phyloP scores from a whole-genome alignment of 1,140 invertebrate genomes.

The Bombus picipes region DNA sequence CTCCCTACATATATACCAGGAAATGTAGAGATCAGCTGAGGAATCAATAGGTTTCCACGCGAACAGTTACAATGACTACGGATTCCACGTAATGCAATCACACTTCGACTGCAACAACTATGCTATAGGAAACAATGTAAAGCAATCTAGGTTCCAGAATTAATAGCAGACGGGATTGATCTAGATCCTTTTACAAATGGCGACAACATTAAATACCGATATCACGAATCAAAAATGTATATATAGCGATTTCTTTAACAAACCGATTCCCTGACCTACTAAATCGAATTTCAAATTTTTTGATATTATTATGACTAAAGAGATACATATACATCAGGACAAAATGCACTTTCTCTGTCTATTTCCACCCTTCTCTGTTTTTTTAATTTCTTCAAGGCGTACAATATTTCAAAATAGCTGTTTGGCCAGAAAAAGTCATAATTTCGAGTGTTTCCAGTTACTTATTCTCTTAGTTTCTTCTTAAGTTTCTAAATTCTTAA shows the following conservation, averaged over 20 bases:
- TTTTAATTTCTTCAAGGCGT: background rate
- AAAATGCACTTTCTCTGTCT: background rate
- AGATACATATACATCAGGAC: background rate
- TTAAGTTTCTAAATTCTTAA: background rate
- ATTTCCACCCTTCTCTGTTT: background rate
- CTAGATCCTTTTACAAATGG: background rate
- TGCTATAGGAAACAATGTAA: background rate
- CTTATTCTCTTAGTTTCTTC: background rate
- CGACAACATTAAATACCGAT: background rate
- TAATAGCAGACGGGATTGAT: background rate
- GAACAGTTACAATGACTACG: background rate
- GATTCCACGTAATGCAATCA: slow-evolving; percentile 4
- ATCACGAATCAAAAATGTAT: background rate
- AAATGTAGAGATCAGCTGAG: background rate
- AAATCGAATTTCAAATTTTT: background rate
- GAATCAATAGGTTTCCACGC: background rate
- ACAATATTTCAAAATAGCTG: background rate
- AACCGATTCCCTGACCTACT: background rate
- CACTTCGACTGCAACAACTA: background rate
- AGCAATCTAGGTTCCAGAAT: background rate
- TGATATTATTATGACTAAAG: background rate
- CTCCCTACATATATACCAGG: background rate
- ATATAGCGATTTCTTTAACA: background rate
- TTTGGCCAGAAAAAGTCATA: background rate
- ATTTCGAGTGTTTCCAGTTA: background rate